Percentiles rank a stretch among this genome's conserved stretches.
These are phyloP conservation scores for Hirundichthys speculiger DNA, from an alignment of 2,113 vertebrate genomes.

Conservation along the genomic window DNA sequence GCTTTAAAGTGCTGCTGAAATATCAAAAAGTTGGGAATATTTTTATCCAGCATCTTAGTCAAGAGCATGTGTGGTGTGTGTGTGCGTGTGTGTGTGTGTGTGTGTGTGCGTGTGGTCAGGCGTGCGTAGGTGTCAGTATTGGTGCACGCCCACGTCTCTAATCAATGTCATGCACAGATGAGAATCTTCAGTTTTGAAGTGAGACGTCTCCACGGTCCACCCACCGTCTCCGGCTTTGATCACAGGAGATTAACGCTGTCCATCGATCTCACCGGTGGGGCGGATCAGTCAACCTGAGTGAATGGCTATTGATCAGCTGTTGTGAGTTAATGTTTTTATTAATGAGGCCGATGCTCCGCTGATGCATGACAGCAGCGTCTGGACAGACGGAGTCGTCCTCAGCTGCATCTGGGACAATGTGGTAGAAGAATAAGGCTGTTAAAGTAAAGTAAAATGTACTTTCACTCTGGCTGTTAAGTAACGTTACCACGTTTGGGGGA, in stretches of 20 bases:
- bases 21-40: too few species aligned
- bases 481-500: background rate
- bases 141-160: constrained; percentile 32
- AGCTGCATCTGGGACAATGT: constrained; percentile 29
- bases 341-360: constrained; percentile 34
- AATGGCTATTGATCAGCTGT: constrained; percentile 54
- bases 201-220: constrained; percentile 33
- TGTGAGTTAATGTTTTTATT: constrained; percentile 50
- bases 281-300: constrained; percentile 43
- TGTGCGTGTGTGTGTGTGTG: too few species aligned
- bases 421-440: background rate
- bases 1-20: constrained; percentile 6
- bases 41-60: too few species aligned
- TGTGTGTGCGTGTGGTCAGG: constrained; percentile 3
- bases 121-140: constrained; percentile 30
- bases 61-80: too few species aligned
- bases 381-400: background rate
- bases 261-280: constrained; percentile 46
- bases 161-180: constrained; percentile 35
- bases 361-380: constrained; percentile 12
- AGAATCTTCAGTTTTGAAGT: constrained; percentile 28
- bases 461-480: constrained; percentile 21
- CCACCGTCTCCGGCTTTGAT: constrained; percentile 9
- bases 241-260: constrained; percentile 39
- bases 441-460: background rate